phyloP scores from a whole-genome alignment of 2,797 vertebrate genomes.

The Petrocephalus schoutedeni region DNA sequence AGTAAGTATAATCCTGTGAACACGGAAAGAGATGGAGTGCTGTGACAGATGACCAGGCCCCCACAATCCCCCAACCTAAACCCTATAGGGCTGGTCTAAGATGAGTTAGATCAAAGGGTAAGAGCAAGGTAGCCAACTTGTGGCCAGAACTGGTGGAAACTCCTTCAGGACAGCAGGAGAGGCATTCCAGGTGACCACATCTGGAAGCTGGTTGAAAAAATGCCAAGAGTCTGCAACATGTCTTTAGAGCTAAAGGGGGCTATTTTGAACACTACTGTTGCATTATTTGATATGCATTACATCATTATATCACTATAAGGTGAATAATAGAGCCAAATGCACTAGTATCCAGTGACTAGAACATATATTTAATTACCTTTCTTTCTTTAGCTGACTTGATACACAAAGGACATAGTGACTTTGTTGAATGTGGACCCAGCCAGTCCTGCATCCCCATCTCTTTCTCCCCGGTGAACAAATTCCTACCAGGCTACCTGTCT shows the following conservation, averaged over 20 bases:
- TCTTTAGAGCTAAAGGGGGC: not conserved
- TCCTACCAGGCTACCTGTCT: not conserved
- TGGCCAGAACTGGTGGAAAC: not conserved
- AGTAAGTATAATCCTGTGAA: not conserved
- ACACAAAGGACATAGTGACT: not conserved
- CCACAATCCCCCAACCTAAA: not conserved
- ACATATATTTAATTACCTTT: not conserved
- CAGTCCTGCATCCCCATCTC: not conserved
- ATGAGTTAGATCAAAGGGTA: not conserved
- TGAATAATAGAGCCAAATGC: not conserved
- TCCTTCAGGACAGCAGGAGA: not conserved
- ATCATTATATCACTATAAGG: not conserved
- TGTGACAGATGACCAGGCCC: not conserved
- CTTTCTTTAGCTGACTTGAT: not conserved
- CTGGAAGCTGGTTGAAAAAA: not conserved
- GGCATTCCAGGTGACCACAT: not conserved
- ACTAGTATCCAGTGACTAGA: not conserved
- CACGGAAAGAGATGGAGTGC: not conserved
- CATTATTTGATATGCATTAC: not conserved
- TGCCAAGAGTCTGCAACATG: not conserved
- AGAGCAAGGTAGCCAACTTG: not conserved
- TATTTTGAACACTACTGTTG: not conserved
- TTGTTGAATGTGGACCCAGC: not conserved
- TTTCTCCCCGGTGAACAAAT: not conserved
- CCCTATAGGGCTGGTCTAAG: not conserved